A percentile compares a stretch with the other conserved stretches of the same genome.
These are phyloP conservation scores for Aldabrachelys gigantea DNA, from an alignment of 2,113 vertebrate species.

Conservation along the genomic window DNA sequence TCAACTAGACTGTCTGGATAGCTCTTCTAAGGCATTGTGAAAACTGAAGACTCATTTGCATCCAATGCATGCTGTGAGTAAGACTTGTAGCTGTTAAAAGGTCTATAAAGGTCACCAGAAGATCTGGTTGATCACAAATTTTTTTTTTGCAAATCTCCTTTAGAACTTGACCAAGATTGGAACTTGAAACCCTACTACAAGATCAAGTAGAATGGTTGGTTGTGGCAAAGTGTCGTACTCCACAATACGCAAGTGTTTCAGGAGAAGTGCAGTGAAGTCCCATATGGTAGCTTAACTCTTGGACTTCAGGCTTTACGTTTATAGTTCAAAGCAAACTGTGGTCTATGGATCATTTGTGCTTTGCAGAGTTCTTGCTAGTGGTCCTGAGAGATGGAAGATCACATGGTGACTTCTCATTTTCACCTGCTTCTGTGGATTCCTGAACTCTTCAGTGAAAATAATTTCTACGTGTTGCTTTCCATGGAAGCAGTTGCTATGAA, in stretches of 20 bases:
- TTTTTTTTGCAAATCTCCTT: no score
- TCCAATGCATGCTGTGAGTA: background rate
- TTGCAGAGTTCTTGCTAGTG: background rate
- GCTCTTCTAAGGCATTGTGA: background rate
- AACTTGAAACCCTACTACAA: fast-evolving
- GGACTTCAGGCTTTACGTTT: background rate
- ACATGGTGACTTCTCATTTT: background rate
- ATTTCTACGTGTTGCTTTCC: background rate
- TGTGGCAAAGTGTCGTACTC: background rate
- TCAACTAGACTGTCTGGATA: fast-evolving
- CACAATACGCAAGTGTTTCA: background rate
- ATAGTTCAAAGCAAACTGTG: background rate
- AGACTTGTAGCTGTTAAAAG: background rate
- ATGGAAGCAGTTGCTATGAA: background rate
- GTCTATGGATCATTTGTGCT: background rate
- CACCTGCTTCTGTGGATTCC: background rate
- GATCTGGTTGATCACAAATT: no score
- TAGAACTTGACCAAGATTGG: no score
- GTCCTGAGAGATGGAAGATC: background rate
- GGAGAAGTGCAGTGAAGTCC: background rate
- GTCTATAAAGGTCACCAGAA: no score
- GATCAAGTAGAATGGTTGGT: background rate
- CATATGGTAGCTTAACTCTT: background rate
- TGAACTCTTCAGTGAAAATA: background rate
- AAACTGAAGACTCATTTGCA: background rate